Evolutionary conservation across 1,140 invertebrate species (phyloP).

Genomic region (Drosophila baimaii): DNA sequence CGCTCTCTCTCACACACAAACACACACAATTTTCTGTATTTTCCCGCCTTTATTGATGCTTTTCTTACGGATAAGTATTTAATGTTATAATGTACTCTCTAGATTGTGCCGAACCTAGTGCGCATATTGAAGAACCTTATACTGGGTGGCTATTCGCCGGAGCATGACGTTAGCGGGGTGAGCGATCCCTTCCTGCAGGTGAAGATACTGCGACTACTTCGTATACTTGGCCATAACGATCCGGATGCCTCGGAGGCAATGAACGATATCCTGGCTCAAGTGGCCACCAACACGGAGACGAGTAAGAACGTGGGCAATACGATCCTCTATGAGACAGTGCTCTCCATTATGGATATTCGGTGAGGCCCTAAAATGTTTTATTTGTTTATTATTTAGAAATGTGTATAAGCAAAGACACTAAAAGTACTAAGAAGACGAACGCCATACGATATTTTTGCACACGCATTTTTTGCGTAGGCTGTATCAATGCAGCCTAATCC

Average conservation of each 20-base stretch:
- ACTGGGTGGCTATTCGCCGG: slow-evolving; percentile 98
- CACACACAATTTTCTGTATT: slow-evolving; percentile 28
- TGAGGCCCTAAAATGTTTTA: slow-evolving; percentile 22
- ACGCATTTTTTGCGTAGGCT: no score
- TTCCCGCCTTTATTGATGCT: background rate
- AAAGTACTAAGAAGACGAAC: no score
- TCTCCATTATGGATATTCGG: slow-evolving; percentile 98
- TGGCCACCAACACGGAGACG: slow-evolving; percentile 98
- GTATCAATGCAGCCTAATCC: no score
- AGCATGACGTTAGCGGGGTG: slow-evolving; percentile 99
- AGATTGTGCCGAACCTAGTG: slow-evolving; percentile 99
- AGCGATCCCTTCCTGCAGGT: slow-evolving; percentile 99
- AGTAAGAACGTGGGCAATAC: slow-evolving; percentile 99
- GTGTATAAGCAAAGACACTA: no score
- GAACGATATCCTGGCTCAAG: slow-evolving; percentile 99
- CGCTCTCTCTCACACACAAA: slow-evolving; percentile 15
- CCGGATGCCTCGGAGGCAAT: slow-evolving; percentile 98
- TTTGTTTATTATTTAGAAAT: no score
- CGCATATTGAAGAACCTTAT: slow-evolving; percentile 99
- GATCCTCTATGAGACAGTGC: slow-evolving; percentile 98
- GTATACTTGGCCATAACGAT: slow-evolving; percentile 98
- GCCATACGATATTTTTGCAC: no score
- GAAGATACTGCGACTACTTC: slow-evolving; percentile 96
- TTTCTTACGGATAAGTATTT: background rate
- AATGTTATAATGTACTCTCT: background rate